These are phyloP conservation scores for Tetheella fluctuosa DNA, from an alignment of 2,888 invertebrate species.

Conservation along the genomic window DNA sequence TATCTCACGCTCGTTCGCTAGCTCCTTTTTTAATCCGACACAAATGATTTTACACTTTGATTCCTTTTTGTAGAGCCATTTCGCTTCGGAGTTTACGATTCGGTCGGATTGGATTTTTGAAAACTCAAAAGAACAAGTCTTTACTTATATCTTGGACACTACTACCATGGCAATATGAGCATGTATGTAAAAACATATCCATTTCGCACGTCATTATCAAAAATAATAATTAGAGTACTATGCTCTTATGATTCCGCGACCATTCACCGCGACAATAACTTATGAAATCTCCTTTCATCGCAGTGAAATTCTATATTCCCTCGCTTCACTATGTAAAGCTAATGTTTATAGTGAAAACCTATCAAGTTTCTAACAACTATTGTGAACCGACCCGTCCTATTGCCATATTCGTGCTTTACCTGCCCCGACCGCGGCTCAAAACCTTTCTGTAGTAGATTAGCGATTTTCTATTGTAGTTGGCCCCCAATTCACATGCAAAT, in stretches of 20 bases:
- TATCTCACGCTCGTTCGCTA: constrained; percentile 78
- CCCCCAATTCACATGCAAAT: constrained; percentile 80
- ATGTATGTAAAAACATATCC: not conserved
- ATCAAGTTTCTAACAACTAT: constrained; percentile 76
- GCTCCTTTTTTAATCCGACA: constrained; percentile 82
- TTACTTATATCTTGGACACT: not conserved
- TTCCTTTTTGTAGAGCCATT: constrained; percentile 74
- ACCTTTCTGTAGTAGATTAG: constrained; percentile 65
- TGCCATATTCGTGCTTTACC: constrained; percentile 52
- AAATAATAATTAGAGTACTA: not conserved
- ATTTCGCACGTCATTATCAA: not conserved
- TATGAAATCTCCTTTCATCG: constrained; percentile 55
- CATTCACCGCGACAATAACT: constrained; percentile 40
- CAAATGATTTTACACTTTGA: constrained; percentile 82
- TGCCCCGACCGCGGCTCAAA: constrained; percentile 38
- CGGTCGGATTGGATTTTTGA: constrained; percentile 39
- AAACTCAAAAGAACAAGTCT: not conserved
- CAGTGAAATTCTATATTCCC: constrained; percentile 67
- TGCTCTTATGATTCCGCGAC: constrained; percentile 3
- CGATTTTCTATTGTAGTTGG: constrained; percentile 67
- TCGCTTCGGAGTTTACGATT: constrained; percentile 68
- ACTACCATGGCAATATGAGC: not conserved
- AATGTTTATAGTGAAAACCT: constrained; percentile 76
- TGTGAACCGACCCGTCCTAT: constrained; percentile 46
- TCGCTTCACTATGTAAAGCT: constrained; percentile 53